These are phyloP conservation scores for Drosophila pegasa DNA, from an alignment of 2,888 invertebrate genomes.

Conservation along the genomic window DNA sequence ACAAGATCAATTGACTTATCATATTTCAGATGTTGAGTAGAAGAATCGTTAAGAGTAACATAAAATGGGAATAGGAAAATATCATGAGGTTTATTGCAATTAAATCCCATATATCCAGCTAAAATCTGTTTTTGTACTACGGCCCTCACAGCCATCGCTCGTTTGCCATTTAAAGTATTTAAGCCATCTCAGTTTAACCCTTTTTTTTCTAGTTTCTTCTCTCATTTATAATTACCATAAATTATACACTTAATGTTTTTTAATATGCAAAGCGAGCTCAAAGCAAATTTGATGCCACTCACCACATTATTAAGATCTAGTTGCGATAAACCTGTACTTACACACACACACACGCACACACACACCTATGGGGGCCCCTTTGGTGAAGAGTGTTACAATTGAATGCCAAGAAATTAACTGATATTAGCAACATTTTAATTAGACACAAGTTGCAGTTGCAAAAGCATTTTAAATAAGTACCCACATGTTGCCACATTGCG, in stretches of 20 bases:
- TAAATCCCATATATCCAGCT: too few species aligned
- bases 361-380: neutral
- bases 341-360: conserved; percentile 10
- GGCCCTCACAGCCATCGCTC: too few species aligned
- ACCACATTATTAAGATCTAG: conserved; percentile 42
- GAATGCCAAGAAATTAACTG: conserved; percentile 69
- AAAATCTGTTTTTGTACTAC: too few species aligned
- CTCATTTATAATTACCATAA: conserved; percentile 1
- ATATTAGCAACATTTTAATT: conserved; percentile 76
- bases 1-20: too few species aligned
- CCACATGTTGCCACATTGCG: conserved; percentile 73
- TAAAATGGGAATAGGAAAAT: too few species aligned
- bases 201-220: neutral
- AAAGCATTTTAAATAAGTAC: conserved; percentile 65
- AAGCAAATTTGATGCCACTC: conserved; percentile 17
- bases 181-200: too few species aligned
- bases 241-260: conserved; percentile 3
- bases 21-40: too few species aligned
- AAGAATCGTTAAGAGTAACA: too few species aligned
- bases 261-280: conserved; percentile 22
- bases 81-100: too few species aligned
- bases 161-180: too few species aligned
- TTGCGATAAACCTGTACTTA: conserved; percentile 34
- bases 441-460: conserved; percentile 61
- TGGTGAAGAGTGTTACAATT: conserved; percentile 49